Evolutionary conservation across 2,113 vertebrate species (phyloP).

Genomic region (Periophthalmodon schlosseri): DNA sequence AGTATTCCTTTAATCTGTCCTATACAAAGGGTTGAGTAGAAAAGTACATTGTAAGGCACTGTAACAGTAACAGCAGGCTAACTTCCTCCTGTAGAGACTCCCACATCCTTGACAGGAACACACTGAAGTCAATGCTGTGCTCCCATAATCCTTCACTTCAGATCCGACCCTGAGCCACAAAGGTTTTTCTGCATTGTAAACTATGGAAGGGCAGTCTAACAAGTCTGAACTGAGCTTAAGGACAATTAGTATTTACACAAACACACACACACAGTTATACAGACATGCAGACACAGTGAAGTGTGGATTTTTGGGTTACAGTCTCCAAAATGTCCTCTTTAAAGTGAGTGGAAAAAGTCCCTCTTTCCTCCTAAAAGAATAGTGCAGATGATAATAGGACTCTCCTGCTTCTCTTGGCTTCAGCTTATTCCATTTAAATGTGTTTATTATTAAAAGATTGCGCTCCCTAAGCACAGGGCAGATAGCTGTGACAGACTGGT

Average conservation of each 20-base stretch:
- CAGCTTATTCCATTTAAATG: conserved; percentile 24
- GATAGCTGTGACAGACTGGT: conserved; percentile 61
- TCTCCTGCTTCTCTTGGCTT: conserved; percentile 52
- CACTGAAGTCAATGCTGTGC: conserved; percentile 25
- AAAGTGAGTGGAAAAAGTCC: conserved; percentile 80
- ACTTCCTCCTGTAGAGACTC: conserved; percentile 7
- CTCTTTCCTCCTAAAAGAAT: conserved; percentile 77
- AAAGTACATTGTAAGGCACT: conserved; percentile 62
- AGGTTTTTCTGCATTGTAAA: conserved; percentile 45
- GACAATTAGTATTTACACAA: conserved; percentile 53
- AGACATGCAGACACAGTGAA: conserved; percentile 47
- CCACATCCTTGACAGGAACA: conserved; percentile 15
- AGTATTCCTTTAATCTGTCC: conserved; percentile 17
- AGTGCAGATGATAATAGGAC: conserved; percentile 77
- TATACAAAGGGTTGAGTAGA: conserved; percentile 1
- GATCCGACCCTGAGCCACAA: conserved; percentile 65
- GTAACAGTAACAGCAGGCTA: conserved; percentile 41
- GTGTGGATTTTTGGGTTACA: conserved; percentile 54
- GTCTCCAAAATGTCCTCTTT: conserved; percentile 67
- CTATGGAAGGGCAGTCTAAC: conserved; percentile 24
- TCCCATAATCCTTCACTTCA: conserved; percentile 53
- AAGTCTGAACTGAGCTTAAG: conserved; percentile 41
- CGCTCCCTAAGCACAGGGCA: conserved; percentile 55
- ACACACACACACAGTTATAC: conserved; percentile 19
- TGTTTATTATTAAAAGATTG: conserved; percentile 37